Base-by-base conservation (phyloP, 2,888 invertebrate genomes). In the Hofmannophila pseudospretella region DNA sequence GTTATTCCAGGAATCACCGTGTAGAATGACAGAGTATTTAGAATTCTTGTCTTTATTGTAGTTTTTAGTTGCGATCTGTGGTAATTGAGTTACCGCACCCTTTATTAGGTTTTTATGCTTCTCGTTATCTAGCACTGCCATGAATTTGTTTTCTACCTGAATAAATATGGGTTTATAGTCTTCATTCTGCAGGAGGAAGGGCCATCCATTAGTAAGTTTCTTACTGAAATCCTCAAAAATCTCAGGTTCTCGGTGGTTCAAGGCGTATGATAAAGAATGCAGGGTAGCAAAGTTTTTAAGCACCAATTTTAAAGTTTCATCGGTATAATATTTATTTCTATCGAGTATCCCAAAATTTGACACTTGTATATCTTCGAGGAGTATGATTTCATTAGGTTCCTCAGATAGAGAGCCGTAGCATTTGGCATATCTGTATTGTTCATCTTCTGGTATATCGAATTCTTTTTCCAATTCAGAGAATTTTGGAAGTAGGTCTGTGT, bases 351-450 rank as follows among this genome's bases (percentile, higher is more conserved):
- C 23, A 36, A 49, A 65, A 20, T 51, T 42, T 4, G 34, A 35
- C 1, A 42, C 46, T 1, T 37, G 49, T 3, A 72, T 41, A 42
- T 72, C 72, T 52, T 69, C 67, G 10, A 72, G 39, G n/a, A 69
- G 37, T 10, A 72, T 53, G 0, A 67, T 47, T 53, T 72, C 71
- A 16, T 66, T 34, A 0, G 54, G 53, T 11, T 42, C 41, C 36
- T 61, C 59, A 1, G 33, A 27, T 2, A 42, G 1, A n/a, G n/a
- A n/a, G n/a, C n/a, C n/a, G n/a, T n/a, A n/a, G n/a, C n/a, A n/a
- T n/a, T n/a, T n/a, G n/a, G 70, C 57, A 36, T 47, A 58, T 27
- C 41, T 45, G 0, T 64, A 38, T 38, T 46, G 47, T 3, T 67
- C 58, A 14, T 53, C 32, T 31, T 43, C 38, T 4, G 63, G 52